These are phyloP conservation scores for Sardina pilchardus DNA, from an alignment of 2,113 vertebrate genomes.

Conservation along the genomic window DNA sequence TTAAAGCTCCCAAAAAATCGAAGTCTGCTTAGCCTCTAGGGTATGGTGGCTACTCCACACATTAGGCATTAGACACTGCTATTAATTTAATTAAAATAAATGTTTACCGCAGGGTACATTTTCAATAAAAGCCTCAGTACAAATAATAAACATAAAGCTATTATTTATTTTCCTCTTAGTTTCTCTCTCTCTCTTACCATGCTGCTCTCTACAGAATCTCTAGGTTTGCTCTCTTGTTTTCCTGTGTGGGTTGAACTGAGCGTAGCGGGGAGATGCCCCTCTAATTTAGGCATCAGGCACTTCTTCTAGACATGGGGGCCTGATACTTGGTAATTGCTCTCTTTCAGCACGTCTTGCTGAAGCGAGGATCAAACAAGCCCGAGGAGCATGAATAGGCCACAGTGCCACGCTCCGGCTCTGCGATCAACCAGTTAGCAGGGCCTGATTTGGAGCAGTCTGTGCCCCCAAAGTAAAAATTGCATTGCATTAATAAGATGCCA, in stretches of 20 bases:
- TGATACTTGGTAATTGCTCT: conserved; percentile 54
- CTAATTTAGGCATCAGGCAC: conserved; percentile 43
- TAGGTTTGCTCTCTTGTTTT: conserved; percentile 39
- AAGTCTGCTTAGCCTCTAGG: not conserved
- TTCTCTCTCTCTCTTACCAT: conserved; percentile 47
- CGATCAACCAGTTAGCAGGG: conserved; percentile 11
- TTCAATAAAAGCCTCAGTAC: no score
- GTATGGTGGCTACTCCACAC: not conserved
- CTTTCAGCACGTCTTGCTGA: conserved; percentile 52
- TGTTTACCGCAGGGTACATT: no score
- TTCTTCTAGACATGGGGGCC: conserved; percentile 43
- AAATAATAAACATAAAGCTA: no score
- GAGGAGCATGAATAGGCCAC: conserved; percentile 51
- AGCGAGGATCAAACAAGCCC: conserved; percentile 57
- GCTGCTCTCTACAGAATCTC: conserved; percentile 22
- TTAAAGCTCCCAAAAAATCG: not conserved
- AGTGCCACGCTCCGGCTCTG: not conserved
- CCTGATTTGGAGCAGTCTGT: not conserved
- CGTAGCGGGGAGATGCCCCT: conserved; percentile 16
- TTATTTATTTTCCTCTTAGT: conserved; percentile 40
- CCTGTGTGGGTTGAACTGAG: not conserved
- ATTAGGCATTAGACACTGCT: not conserved
- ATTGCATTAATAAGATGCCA: not conserved
- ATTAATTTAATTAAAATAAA: no score
- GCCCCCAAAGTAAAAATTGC: not conserved